A percentile compares a stretch with the other conserved stretches of the same genome.
phyloP scores from a whole-genome alignment of 2,797 vertebrate genomes.

The Sebastes cheni region DNA sequence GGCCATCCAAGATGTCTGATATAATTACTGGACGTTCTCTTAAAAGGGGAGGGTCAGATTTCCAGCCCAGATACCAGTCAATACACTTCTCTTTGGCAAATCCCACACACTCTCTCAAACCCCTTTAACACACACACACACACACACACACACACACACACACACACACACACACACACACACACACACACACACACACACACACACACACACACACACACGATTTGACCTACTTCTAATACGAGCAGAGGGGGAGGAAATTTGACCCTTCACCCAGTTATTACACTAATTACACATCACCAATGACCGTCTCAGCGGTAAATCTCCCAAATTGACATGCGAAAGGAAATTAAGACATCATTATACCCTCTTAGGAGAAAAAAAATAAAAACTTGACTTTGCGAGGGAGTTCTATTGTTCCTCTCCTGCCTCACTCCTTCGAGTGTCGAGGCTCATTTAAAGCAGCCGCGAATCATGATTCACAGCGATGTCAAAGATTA shows the following conservation, averaged over 20 bases:
- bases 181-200: slow-evolving; percentile 46
- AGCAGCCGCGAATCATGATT: slow-evolving; percentile 34
- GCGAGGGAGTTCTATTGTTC: slow-evolving; percentile 14
- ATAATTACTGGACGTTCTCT: slow-evolving; percentile 72
- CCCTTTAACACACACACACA: slow-evolving; percentile 51
- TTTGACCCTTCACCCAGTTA: slow-evolving; percentile 74
- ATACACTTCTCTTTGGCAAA: slow-evolving; percentile 57
- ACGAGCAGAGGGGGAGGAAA: slow-evolving; percentile 47
- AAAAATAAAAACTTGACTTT: slow-evolving; percentile 20
- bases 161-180: slow-evolving; percentile 49
- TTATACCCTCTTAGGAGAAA: slow-evolving; percentile 24
- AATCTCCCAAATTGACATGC: slow-evolving; percentile 63
- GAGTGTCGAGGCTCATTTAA: slow-evolving; percentile 33
- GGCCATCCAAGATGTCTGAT: slow-evolving; percentile 71
- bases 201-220: slow-evolving; percentile 21
- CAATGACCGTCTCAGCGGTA: slow-evolving; percentile 38
- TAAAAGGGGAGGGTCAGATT: slow-evolving; percentile 65
- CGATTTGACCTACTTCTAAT: slow-evolving; percentile 70
- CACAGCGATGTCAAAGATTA: slow-evolving; percentile 39
- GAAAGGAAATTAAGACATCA: slow-evolving; percentile 63
- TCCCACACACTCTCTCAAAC: slow-evolving; percentile 44
- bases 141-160: slow-evolving; percentile 48
- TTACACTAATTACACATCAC: slow-evolving; percentile 76
- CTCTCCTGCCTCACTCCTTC: not conserved
- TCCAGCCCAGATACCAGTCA: slow-evolving; percentile 63